Conservation (phyloP, 2,797 vertebrate genomes). For the Coregonus ussuriensis region DNA sequence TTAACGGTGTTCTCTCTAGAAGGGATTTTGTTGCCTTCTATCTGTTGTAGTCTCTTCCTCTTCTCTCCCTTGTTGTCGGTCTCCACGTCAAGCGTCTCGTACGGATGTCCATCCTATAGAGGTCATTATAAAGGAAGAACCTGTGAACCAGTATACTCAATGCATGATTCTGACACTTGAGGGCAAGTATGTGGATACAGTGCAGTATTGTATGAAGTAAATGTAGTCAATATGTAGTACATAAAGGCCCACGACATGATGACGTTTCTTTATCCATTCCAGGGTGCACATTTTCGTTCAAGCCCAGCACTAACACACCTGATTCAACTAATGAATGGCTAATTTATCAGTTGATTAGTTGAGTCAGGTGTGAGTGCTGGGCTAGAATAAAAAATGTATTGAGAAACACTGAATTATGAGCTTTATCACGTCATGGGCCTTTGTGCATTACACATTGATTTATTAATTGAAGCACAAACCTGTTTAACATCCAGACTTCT, state of each 20-base stretch:
- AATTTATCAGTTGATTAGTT: neutral
- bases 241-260: too few species aligned
- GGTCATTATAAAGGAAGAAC: too few species aligned
- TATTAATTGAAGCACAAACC: neutral
- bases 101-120: neutral
- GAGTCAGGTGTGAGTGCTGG: neutral
- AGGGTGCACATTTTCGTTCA: too few species aligned
- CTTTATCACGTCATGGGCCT: too few species aligned
- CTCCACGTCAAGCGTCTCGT: slow-evolving; percentile 1
- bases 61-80: neutral
- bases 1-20: neutral
- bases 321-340: too few species aligned
- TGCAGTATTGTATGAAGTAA: too few species aligned
- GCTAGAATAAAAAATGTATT: neutral
- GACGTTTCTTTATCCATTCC: too few species aligned
- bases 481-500: slow-evolving; percentile 30
- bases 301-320: too few species aligned
- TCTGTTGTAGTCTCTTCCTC: neutral
- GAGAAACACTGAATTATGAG: neutral
- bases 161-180: too few species aligned
- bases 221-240: too few species aligned
- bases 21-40: neutral
- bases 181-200: too few species aligned
- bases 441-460: neutral
- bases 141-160: too few species aligned